A percentile compares a stretch with the other conserved stretches of the same genome.
These are phyloP conservation scores for Coelopa frigida DNA, from an alignment of 1,140 invertebrate genomes.

Conservation along the genomic window DNA sequence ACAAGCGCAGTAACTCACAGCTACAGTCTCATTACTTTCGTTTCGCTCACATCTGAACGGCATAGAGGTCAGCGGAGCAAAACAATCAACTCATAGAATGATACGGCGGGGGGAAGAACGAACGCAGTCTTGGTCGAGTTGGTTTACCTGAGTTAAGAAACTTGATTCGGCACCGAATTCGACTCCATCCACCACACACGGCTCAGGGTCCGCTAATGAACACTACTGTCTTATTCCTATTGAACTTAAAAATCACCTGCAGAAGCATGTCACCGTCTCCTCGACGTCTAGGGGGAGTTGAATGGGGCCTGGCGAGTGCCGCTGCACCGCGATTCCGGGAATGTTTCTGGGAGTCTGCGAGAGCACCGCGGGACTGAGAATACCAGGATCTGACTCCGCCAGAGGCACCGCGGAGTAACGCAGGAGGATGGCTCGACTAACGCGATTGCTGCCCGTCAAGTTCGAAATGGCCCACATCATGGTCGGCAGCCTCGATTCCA, in stretches of 20 bases:
- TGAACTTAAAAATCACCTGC: constrained; percentile 51
- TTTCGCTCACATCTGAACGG: no score
- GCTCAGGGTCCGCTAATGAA: no score
- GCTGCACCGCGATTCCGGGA: constrained; percentile 32
- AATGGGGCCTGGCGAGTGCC: constrained; percentile 23
- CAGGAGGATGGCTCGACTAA: constrained; percentile 41
- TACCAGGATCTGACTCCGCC: constrained; percentile 27
- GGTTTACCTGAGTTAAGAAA: no score
- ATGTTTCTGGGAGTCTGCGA: constrained; percentile 13
- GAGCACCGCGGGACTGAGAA: background rate
- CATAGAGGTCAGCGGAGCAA: no score
- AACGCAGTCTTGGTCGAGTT: no score
- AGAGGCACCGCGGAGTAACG: constrained; percentile 40
- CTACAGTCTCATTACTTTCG: no score
- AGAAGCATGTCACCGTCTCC: constrained; percentile 67
- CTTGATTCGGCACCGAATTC: no score
- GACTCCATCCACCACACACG: no score
- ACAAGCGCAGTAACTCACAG: no score
- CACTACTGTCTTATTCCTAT: background rate
- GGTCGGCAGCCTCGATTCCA: constrained; percentile 3
- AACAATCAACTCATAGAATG: no score
- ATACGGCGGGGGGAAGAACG: no score
- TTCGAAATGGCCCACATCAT: constrained; percentile 45
- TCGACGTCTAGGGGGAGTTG: constrained; percentile 57
- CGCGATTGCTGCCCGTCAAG: constrained; percentile 41